A percentile compares a stretch with the other conserved stretches of the same genome.
phyloP scores from a whole-genome alignment of 2,113 vertebrate genomes.

The Mirounga angustirostris region DNA sequence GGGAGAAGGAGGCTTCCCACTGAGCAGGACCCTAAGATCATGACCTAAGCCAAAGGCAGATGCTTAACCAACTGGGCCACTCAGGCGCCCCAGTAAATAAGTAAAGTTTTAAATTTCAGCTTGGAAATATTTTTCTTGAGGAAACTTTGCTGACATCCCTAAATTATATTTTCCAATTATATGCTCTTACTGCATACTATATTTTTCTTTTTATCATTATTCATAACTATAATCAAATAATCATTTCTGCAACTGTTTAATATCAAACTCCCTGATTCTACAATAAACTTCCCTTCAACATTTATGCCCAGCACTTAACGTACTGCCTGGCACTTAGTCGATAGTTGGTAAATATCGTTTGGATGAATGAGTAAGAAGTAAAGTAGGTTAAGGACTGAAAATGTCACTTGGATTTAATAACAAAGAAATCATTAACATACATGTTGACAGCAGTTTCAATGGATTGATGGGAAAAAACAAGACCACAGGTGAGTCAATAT shows the following conservation, averaged over 20 bases:
- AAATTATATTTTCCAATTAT: slow-evolving; percentile 27
- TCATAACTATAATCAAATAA: neutral
- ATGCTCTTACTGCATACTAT: neutral
- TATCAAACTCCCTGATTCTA: neutral
- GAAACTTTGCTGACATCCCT: neutral
- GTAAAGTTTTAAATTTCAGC: neutral
- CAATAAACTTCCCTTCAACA: neutral
- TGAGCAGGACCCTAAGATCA: no score
- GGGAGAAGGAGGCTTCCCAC: no score
- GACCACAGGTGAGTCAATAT: neutral
- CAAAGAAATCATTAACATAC: neutral
- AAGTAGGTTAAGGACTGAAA: slow-evolving; percentile 6
- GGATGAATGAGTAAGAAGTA: neutral
- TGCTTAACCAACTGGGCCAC: no score
- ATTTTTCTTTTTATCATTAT: slow-evolving; percentile 10
- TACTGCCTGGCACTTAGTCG: neutral
- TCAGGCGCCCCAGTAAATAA: neutral
- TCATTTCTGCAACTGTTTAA: slow-evolving; percentile 8
- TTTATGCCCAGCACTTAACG: neutral
- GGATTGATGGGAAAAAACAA: neutral
- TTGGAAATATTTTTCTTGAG: slow-evolving; percentile 1
- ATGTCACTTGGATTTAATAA: slow-evolving; percentile 39
- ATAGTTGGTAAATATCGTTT: slow-evolving; percentile 17
- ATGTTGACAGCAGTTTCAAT: neutral
- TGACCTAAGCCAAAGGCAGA: no score